phyloP scores from a whole-genome alignment of 1,140 invertebrate species.

The Caligus rogercresseyi region DNA sequence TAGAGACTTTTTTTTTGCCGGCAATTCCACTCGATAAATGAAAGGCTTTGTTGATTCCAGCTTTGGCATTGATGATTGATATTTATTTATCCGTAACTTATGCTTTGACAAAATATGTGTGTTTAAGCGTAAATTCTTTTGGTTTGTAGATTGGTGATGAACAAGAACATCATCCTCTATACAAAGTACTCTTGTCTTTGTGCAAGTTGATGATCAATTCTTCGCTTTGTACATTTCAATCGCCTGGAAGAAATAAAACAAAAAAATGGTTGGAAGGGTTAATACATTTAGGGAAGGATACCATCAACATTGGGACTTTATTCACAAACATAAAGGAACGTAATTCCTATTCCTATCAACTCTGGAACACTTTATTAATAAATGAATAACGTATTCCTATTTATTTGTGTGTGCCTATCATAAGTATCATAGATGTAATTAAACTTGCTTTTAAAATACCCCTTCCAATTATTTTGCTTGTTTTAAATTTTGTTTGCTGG shows the following conservation, averaged over 20 bases:
- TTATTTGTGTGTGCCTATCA: too few species aligned
- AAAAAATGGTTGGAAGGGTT: neutral
- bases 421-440: too few species aligned
- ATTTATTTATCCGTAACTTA: too few species aligned
- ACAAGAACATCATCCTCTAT: neutral
- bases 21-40: neutral
- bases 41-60: too few species aligned
- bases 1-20: too few species aligned
- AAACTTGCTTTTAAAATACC: too few species aligned
- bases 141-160: neutral
- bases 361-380: neutral
- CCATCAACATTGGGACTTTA: too few species aligned
- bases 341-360: neutral
- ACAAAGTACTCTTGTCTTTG: constrained; percentile 16
- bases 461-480: too few species aligned
- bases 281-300: too few species aligned
- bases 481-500: too few species aligned
- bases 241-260: constrained; percentile 10
- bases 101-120: too few species aligned
- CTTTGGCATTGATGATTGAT: too few species aligned
- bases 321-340: neutral
- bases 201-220: constrained; percentile 17
- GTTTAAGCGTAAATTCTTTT: neutral
- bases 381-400: neutral
- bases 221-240: constrained; percentile 19